phyloP scores from a whole-genome alignment of 2,797 vertebrate species.

The Saxicola maurus region DNA sequence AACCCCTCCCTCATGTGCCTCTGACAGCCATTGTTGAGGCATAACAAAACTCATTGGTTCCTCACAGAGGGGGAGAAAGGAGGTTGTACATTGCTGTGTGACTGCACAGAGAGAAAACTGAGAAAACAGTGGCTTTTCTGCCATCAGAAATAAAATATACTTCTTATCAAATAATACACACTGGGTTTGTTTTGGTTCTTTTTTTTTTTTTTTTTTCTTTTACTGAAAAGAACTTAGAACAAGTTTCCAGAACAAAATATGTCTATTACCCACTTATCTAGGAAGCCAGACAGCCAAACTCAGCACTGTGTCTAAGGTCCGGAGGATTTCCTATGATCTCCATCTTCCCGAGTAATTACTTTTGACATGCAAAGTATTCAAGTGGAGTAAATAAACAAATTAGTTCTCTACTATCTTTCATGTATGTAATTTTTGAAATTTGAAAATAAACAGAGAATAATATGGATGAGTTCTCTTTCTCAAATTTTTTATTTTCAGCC shows the following conservation, averaged over 20 bases:
- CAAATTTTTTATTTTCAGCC: neutral
- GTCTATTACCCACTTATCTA: neutral
- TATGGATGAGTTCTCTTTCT: neutral
- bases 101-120: neutral
- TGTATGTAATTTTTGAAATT: neutral
- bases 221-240: neutral
- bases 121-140: neutral
- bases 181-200: neutral
- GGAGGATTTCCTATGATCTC: neutral
- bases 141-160: neutral
- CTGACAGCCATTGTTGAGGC: no score
- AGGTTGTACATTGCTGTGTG: neutral
- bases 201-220: neutral
- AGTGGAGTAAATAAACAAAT: neutral
- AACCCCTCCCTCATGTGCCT: fast-evolving
- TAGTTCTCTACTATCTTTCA: neutral
- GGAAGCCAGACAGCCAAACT: neutral
- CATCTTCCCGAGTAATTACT: neutral
- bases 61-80: neutral
- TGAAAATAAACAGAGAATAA: neutral
- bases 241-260: neutral
- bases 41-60: neutral
- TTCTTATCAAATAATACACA: neutral
- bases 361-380: neutral
- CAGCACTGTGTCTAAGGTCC: neutral